Evolutionary conservation across 1,140 invertebrate genomes (phyloP).

Genomic region (Chironomus striatipennis): DNA sequence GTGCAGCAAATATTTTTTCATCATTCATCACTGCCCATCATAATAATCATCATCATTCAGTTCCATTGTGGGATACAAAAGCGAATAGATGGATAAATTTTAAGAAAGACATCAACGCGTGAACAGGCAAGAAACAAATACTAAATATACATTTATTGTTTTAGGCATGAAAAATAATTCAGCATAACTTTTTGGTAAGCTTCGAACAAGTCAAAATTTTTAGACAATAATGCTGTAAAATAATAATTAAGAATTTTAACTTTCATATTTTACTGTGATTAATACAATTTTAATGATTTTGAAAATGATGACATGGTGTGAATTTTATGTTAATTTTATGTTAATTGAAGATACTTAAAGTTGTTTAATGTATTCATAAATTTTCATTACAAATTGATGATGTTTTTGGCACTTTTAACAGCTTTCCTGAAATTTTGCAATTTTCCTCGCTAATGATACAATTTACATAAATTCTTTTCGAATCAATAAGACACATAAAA

Average conservation of each 20-base stretch:
- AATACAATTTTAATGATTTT: neutral
- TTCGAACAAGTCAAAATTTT: too few relatives aligned
- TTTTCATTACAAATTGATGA: too few relatives aligned
- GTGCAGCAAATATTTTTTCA: neutral
- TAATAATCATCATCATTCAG: neutral
- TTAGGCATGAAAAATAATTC: too few relatives aligned
- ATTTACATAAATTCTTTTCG: neutral
- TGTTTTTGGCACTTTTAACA: too few relatives aligned
- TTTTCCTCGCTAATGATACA: neutral
- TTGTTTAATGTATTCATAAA: too few relatives aligned
- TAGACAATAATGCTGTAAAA: neutral
- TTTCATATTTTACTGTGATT: neutral
- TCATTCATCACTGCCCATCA: conserved; percentile 11
- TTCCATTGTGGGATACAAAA: too few relatives aligned
- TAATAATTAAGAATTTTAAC: too few relatives aligned
- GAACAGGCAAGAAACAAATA: neutral
- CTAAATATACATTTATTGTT: neutral
- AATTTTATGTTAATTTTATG: neutral
- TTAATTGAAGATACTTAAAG: neutral
- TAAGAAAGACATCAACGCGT: conserved; percentile 12
- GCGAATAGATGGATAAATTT: neutral
- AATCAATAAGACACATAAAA: neutral
- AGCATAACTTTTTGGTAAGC: neutral
- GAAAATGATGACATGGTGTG: neutral
- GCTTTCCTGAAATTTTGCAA: neutral